A percentile compares a stretch with the other conserved stretches of the same genome.
These are phyloP conservation scores for Meles meles DNA, from an alignment of 2,113 vertebrate species.

Conservation along the genomic window DNA sequence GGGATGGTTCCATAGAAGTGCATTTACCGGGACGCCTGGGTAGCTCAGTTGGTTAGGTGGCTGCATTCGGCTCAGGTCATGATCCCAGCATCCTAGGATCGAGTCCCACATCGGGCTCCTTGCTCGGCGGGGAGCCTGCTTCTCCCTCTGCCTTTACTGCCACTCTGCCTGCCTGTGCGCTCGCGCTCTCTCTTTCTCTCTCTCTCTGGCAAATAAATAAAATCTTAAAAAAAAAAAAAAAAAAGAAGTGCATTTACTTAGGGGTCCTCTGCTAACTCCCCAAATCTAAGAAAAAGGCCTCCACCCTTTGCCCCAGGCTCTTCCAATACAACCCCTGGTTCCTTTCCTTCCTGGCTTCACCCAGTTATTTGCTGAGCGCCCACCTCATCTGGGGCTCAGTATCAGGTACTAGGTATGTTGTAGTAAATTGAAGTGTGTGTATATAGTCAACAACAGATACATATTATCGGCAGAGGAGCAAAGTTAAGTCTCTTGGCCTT, in stretches of 20 bases:
- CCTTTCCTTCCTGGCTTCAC: neutral
- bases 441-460: neutral
- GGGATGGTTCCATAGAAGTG: neutral
- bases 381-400: neutral
- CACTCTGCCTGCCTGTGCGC: too few relatives aligned
- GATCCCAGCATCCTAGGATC: too few relatives aligned
- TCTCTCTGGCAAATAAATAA: too few relatives aligned
- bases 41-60: too few relatives aligned
- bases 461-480: neutral
- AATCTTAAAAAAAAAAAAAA: too few relatives aligned
- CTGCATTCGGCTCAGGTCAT: too few relatives aligned
- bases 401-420: neutral
- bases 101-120: too few relatives aligned
- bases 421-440: neutral
- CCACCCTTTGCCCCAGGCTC: neutral
- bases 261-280: neutral
- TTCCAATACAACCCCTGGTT: neutral
- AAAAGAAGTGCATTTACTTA: too few relatives aligned
- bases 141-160: too few relatives aligned
- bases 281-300: neutral
- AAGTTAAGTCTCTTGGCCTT: neutral
- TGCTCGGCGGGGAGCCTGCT: too few relatives aligned
- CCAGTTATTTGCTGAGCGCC: neutral
- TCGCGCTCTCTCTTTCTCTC: too few relatives aligned
- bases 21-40: too few relatives aligned